These are phyloP conservation scores for Melanocharis versteri DNA, from an alignment of 2,113 vertebrate genomes.

Conservation along the genomic window DNA sequence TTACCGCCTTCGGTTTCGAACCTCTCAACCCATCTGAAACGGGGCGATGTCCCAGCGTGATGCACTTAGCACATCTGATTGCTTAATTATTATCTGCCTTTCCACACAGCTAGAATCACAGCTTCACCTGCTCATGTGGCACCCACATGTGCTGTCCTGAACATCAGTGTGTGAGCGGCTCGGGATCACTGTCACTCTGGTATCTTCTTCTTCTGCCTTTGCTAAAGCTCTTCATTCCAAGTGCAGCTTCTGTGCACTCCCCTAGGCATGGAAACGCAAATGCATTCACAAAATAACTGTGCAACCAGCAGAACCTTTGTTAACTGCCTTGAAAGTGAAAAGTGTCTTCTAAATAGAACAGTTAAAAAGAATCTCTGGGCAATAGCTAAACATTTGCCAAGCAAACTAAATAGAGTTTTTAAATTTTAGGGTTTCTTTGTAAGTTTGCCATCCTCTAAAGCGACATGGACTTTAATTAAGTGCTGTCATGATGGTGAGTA, in stretches of 20 bases:
- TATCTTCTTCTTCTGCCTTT: not conserved
- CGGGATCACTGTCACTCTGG: not conserved
- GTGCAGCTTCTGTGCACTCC: accelerated
- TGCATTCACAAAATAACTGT: not conserved
- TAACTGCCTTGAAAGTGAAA: not conserved
- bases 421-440: not conserved
- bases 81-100: conserved; percentile 37
- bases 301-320: not conserved
- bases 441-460: not conserved
- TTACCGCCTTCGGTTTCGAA: not conserved
- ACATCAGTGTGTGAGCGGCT: not conserved
- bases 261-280: not conserved
- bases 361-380: not conserved
- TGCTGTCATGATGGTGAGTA: not conserved
- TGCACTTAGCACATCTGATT: conserved; percentile 47
- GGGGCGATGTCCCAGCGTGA: not conserved
- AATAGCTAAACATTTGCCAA: not conserved
- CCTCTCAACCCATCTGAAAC: not conserved
- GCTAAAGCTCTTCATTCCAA: accelerated
- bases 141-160: conserved; percentile 42
- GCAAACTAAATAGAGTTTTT: not conserved
- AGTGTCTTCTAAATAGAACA: not conserved
- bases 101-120: not conserved
- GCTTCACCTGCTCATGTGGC: conserved; percentile 58
- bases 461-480: not conserved